Evolutionary conservation across 2,113 vertebrate genomes (phyloP), one percentile per base, ranked within the genome.

Genomic region (Varanus komodoensis): DNA sequence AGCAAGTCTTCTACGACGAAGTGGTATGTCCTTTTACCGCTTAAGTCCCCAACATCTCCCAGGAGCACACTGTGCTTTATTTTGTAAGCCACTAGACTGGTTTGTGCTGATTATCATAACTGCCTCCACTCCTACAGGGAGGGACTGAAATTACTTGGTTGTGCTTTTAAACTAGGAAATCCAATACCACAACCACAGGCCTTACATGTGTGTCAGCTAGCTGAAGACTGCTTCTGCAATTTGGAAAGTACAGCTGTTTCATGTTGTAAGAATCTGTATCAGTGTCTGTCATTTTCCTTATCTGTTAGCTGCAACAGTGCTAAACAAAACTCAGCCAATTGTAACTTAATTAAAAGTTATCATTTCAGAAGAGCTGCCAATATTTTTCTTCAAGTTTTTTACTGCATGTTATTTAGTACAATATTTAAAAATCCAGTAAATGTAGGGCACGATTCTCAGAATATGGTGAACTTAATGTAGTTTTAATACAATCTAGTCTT

Each of bases 31-130:
- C 80, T 93, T 7, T 93, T 71, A 85, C 87, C 1, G 57, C 87
- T 8, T 4, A 48, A 19, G 67, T 87, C 69, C n/a, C 32, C 19
- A 25, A 3, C 4, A 88, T 92, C 89, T 84, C 84, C 90, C 88
- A 44, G 71, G 92, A 95, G 90, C 86, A 2, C 89, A 93, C 92
- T 93, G 88, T 64, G 1, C 91, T 87, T 92, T 95, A 92, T 92
- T 96, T 94, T 96, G 92, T 85, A 96, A 92, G 95, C 95, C 93
- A 93, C 93, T 93, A 61, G 94, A 94, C 94, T 93, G 86, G 93
- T 95, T 93, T 93, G 67, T 77, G 50, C 61, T 93, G 93, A 95
- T 95, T 93, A 67, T 71, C 91, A 80, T 27, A 88, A 93, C 89
- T 73, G 64, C 82, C 93, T 94, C 93, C 92, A 92, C 87, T 95